These are phyloP conservation scores for Puffinus mauretanicus DNA, from an alignment of 2,113 vertebrate species.

Conservation along the genomic window DNA sequence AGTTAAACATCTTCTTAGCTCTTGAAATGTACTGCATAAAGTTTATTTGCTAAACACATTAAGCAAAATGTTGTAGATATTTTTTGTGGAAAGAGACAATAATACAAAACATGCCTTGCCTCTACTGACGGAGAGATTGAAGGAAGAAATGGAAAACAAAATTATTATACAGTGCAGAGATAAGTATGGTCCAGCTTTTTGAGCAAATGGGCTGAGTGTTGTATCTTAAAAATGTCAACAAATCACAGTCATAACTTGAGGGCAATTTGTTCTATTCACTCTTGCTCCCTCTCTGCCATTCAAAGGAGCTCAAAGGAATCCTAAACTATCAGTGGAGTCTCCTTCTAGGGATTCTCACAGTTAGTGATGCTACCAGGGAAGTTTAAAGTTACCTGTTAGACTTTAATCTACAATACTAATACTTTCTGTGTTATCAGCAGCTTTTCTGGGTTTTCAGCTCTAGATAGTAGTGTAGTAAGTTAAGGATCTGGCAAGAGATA, in stretches of 20 bases:
- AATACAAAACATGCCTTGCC: background rate
- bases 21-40: background rate
- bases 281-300: background rate
- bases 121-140: background rate
- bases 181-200: background rate
- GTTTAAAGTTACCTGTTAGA: background rate
- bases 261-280: background rate
- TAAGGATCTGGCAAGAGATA: background rate
- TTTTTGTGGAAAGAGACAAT: background rate
- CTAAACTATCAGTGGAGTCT: background rate
- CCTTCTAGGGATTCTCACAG: background rate
- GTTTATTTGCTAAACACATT: background rate
- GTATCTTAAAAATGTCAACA: background rate
- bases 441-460: background rate
- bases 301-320: background rate
- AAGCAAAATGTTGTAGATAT: background rate
- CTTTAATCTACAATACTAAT: background rate
- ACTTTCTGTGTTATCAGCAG: background rate
- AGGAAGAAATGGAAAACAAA: background rate
- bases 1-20: constrained; percentile 28
- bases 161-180: background rate
- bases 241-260: background rate
- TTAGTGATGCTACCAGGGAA: background rate
- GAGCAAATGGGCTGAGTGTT: background rate
- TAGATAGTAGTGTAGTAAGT: background rate